Conservation (phyloP, 2,113 vertebrate genomes). For the Campylomormyrus numenius region DNA sequence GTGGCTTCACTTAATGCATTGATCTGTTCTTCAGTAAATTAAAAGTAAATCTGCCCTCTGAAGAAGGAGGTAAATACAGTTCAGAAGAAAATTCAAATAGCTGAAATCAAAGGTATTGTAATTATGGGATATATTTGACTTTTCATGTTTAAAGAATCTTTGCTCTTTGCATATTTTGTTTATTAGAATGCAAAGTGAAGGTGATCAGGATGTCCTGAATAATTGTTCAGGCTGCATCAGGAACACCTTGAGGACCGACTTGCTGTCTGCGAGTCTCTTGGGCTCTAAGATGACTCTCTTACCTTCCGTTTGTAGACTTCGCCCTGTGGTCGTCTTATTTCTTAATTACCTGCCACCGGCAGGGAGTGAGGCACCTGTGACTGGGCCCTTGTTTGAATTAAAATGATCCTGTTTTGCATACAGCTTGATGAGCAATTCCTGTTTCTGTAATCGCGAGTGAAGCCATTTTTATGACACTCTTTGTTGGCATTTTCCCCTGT, state of each 20-base stretch:
- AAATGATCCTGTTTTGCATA: background rate
- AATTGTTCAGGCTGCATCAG: background rate
- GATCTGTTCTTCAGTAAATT: too few species aligned
- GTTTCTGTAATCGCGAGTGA: background rate
- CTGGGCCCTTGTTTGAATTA: background rate
- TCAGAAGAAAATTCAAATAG: background rate
- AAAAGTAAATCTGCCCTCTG: too few species aligned
- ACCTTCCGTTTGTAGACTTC: background rate
- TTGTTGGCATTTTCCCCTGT: background rate
- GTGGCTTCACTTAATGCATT: too few species aligned
- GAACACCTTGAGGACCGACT: background rate
- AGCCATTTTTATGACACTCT: background rate
- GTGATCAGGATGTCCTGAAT: background rate
- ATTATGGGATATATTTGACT: background rate
- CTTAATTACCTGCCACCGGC: background rate
- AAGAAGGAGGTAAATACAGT: background rate
- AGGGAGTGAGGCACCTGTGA: background rate
- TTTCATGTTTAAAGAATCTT: background rate
- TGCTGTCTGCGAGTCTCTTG: background rate
- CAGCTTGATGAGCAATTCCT: background rate
- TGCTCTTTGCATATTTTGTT: background rate
- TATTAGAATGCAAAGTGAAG: background rate
- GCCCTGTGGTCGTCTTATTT: background rate
- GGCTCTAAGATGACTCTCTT: background rate
- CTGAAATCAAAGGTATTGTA: background rate